Evolutionary conservation across 2,113 vertebrate genomes (phyloP).

Genomic region (Pedionomus torquatus): DNA sequence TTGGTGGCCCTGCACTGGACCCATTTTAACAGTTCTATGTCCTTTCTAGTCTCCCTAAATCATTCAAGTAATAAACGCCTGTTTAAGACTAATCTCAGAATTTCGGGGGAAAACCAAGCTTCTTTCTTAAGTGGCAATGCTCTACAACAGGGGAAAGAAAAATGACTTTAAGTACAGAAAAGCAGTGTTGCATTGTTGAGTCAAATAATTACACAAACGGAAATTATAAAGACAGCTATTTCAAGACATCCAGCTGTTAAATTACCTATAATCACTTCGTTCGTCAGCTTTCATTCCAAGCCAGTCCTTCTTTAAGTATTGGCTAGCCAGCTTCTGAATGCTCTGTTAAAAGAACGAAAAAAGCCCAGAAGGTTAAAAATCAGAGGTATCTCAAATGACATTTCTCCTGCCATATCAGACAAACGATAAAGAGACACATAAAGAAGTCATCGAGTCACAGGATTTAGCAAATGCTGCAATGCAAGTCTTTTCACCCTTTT

Average conservation of each 20-base stretch:
- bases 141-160: neutral
- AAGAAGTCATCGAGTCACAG: neutral
- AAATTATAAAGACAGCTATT: neutral
- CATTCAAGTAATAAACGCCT: neutral
- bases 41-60: neutral
- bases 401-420: neutral
- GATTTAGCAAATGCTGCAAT: neutral
- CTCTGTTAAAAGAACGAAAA: constrained; percentile 77
- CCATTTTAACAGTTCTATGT: too few relatives aligned
- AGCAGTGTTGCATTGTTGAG: neutral
- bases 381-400: neutral
- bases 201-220: neutral
- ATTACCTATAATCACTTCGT: constrained; percentile 93
- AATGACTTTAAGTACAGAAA: neutral
- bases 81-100: neutral
- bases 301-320: constrained; percentile 98
- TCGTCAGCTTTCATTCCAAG: constrained; percentile 92
- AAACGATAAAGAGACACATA: neutral
- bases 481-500: neutral
- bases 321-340: constrained; percentile 95
- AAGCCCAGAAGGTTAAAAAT: neutral
- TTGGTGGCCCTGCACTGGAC: too few relatives aligned
- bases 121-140: neutral
- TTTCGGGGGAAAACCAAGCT: neutral
- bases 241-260: neutral